These are phyloP conservation scores for Sinocyclocheilus maitianheensis DNA, from an alignment of 2,113 vertebrate species.

Conservation along the genomic window DNA sequence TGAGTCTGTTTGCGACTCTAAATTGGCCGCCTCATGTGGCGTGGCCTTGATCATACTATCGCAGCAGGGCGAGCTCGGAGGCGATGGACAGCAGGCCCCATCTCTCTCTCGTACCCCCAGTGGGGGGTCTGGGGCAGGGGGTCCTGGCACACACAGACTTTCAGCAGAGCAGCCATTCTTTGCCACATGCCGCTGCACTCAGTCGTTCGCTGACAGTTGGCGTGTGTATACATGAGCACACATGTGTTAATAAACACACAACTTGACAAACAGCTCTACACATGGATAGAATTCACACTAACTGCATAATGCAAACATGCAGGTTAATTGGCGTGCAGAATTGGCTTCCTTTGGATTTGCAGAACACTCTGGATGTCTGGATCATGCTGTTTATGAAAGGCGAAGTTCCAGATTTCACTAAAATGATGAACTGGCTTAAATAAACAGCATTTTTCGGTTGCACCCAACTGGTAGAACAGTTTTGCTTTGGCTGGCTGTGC, in stretches of 20 bases:
- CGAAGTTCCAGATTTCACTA: neutral
- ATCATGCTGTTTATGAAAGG: slow-evolving; percentile 16
- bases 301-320: slow-evolving; percentile 26
- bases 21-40: slow-evolving; percentile 69
- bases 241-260: slow-evolving; percentile 37
- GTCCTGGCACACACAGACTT: slow-evolving; percentile 2
- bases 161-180: slow-evolving; percentile 20
- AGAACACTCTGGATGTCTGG: neutral
- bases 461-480: neutral
- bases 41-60: slow-evolving; percentile 66
- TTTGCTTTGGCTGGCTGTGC: slow-evolving; percentile 14
- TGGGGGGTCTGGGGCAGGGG: slow-evolving; percentile 8
- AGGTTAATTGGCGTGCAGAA: slow-evolving; percentile 21
- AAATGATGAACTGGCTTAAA: neutral
- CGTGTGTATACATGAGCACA: slow-evolving; percentile 3
- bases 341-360: slow-evolving; percentile 1
- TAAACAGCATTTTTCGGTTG: neutral
- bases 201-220: neutral
- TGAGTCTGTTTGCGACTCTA: slow-evolving; percentile 64
- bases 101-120: slow-evolving; percentile 2
- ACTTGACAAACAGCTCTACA: slow-evolving; percentile 7
- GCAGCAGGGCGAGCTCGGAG: slow-evolving; percentile 57
- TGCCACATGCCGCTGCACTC: slow-evolving; percentile 30
- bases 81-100: slow-evolving; percentile 18
- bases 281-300: slow-evolving; percentile 11